Conservation (phyloP, 2,797 vertebrate genomes). For the Amblyopsis hoosieri region DNA sequence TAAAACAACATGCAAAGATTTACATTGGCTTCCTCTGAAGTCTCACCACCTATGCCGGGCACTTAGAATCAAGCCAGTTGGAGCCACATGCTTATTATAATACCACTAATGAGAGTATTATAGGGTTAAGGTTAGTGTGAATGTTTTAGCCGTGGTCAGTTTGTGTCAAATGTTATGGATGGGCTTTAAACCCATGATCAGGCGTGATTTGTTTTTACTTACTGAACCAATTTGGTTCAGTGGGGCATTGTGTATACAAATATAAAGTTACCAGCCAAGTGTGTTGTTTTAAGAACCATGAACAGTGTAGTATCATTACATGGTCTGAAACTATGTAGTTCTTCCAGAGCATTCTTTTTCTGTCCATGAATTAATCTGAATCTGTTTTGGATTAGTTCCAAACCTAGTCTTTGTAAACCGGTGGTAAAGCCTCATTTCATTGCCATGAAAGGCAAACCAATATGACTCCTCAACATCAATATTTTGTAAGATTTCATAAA, state of each 20-base stretch:
- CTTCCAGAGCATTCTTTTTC: slow-evolving; percentile 45
- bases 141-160: slow-evolving; percentile 13
- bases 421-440: slow-evolving; percentile 36
- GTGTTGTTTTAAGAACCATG: slow-evolving; percentile 21
- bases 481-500: slow-evolving; percentile 30
- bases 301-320: slow-evolving; percentile 43
- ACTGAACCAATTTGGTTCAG: slow-evolving; percentile 15
- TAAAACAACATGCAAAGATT: slow-evolving; percentile 63
- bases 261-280: slow-evolving; percentile 12
- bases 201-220: not conserved
- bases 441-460: slow-evolving; percentile 30
- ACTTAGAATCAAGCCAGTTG: slow-evolving; percentile 32
- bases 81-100: slow-evolving; percentile 11
- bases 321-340: slow-evolving; percentile 40
- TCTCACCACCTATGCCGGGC: slow-evolving; percentile 36
- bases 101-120: slow-evolving; percentile 3
- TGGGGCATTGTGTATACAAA: slow-evolving; percentile 27
- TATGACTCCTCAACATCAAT: slow-evolving; percentile 39
- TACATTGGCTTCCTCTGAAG: slow-evolving; percentile 51
- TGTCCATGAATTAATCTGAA: slow-evolving; percentile 6
- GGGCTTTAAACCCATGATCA: slow-evolving; percentile 7
- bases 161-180: slow-evolving; percentile 15
- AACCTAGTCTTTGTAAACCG: not conserved
- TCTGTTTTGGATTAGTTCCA: not conserved
- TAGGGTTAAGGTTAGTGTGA: slow-evolving; percentile 5